Evolutionary conservation across 1,140 invertebrate species (phyloP), one percentile per base, ranked within the genome.

Genomic region (Oryctes rhinoceros): DNA sequence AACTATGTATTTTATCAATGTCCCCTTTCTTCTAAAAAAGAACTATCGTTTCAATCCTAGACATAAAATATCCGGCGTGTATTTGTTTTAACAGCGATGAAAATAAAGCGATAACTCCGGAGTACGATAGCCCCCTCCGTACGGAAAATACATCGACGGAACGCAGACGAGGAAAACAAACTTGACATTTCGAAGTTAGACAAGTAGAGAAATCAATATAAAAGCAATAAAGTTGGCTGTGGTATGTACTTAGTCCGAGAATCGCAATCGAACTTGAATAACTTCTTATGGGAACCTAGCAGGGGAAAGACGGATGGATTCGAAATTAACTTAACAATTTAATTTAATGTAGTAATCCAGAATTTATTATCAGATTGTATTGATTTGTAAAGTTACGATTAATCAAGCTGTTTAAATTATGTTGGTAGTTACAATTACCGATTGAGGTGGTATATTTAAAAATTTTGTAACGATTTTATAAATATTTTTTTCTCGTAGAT

Each of bases 161-260:
- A 30, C 20, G 65, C 20, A 20, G 65, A 24, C 30, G 65, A 37
- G 65, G 35, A 71, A 71, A 71, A 71, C 65, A 71, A 71, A 71
- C 65, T 71, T 71, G 65, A 71, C 20, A 71, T 71, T 71, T 71
- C 20, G 20, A 71, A 71, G 65, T 71, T 71, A 71, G 65, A 71
- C 24, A 35, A 37, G 24, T 37, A 15, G 24, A 71, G 65, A 71
- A 71, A 71, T 71, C 65, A 71, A 71, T 71, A 71, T 37, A 71
- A 37, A 71, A 35, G 65, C 65, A 30, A 24, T 71, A 71, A 71
- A 71, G 24, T 37, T 15, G 65, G 24, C 65, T 3, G 15, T 71
- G 35, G 65, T 71, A 15, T 62, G 13, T 62, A 62, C 53, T 71
- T 71, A 71, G 30, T 71, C 24, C 35, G 65, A 37, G 65, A 71